Percentiles rank a stretch among this genome's conserved stretches.
Evolutionary conservation across 92 coral and sea anemone species (phyloP).

Genomic region (Nematostella vectensis): DNA sequence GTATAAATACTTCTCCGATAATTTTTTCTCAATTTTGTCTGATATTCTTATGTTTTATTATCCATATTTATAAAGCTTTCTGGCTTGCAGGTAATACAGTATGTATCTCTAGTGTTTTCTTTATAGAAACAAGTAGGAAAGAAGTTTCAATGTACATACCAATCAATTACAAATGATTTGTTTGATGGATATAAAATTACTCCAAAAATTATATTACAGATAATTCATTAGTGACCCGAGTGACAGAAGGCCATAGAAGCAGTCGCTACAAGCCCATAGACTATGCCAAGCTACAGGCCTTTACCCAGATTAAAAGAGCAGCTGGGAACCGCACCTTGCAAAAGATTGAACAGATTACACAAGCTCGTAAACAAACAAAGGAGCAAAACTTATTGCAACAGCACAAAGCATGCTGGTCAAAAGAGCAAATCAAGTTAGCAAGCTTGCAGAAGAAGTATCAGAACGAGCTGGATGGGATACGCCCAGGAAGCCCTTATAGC

Average conservation of each 20-base stretch:
- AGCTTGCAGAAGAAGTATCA: conserved; percentile 62
- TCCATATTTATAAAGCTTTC: too few relatives aligned
- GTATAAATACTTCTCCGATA: too few relatives aligned
- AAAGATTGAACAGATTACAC: conserved; percentile 73
- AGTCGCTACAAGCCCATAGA: conserved; percentile 70
- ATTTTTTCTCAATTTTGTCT: too few relatives aligned
- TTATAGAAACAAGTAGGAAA: too few relatives aligned
- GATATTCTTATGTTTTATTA: too few relatives aligned
- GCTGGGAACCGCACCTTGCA: conserved; percentile 67
- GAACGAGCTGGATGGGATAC: conserved; percentile 62
- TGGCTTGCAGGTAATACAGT: too few relatives aligned
- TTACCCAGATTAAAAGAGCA: conserved; percentile 82
- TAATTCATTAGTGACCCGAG: conserved; percentile 71
- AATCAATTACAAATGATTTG: too few relatives aligned
- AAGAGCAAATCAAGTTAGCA: conserved; percentile 65
- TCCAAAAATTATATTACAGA: conserved; percentile 61
- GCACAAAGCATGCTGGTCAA: conserved; percentile 88
- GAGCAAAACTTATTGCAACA: conserved; percentile 80
- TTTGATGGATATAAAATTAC: too few relatives aligned
- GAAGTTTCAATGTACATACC: too few relatives aligned
- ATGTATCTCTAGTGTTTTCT: too few relatives aligned
- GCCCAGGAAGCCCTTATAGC: conserved; percentile 74
- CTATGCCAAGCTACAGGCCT: conserved; percentile 90
- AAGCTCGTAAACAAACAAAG: conserved; percentile 73
- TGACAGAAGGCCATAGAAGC: conserved; percentile 69